Conservation (phyloP, 2,113 vertebrate species). For the Leucopsar rothschildi region DNA sequence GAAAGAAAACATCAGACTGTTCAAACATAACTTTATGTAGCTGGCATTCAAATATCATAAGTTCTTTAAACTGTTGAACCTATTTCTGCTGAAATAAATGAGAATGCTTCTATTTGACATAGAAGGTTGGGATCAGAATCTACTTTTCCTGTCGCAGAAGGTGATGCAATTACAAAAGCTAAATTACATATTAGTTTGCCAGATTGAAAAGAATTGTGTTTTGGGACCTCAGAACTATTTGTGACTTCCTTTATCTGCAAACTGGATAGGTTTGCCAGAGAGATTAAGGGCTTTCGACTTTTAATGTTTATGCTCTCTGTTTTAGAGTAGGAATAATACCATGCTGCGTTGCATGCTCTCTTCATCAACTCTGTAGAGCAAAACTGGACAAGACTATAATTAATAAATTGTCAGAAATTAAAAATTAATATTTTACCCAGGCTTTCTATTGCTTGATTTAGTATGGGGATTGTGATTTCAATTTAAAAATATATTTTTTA, state of each 20-base stretch:
- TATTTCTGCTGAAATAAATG: not conserved
- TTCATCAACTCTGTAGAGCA: not conserved
- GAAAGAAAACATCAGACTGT: not conserved
- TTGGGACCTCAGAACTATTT: not conserved
- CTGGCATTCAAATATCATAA: not conserved
- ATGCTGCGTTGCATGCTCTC: not conserved
- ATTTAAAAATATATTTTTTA: too few species aligned
- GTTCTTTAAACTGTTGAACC: not conserved
- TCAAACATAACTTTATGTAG: not conserved
- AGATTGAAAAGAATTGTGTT: not conserved
- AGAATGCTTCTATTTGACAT: not conserved
- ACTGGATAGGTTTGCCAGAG: not conserved
- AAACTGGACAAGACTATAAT: not conserved
- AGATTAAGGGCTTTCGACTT: not conserved
- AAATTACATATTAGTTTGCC: not conserved
- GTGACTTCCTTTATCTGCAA: not conserved
- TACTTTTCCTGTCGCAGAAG: not conserved
- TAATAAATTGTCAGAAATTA: not conserved
- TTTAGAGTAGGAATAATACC: not conserved
- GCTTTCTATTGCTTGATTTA: not conserved
- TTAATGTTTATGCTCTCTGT: not conserved
- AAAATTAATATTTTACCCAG: not conserved
- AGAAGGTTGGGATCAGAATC: not conserved
- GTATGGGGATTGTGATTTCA: not conserved
- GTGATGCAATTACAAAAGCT: not conserved